phyloP scores from a whole-genome alignment of 2,797 vertebrate genomes.

The Paguma larvata region DNA sequence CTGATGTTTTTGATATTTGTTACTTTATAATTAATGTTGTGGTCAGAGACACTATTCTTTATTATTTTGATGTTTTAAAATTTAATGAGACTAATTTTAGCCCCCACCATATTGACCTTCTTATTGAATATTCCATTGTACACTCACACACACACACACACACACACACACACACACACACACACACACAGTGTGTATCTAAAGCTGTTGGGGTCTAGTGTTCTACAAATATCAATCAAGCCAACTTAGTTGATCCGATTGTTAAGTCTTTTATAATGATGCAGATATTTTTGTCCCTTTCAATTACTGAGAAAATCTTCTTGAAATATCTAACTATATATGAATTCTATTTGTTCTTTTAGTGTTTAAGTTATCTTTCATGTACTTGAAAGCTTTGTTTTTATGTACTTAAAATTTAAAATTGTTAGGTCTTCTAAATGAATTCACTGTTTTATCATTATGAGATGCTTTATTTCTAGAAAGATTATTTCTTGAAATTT shows the following conservation, averaged over 20 bases:
- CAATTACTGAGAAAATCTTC: neutral
- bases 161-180: too few species aligned
- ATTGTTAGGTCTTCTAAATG: neutral
- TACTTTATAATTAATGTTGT: neutral
- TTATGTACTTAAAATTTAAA: neutral
- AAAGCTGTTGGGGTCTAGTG: neutral
- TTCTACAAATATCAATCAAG: neutral
- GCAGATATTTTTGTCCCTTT: neutral
- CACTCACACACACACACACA: neutral
- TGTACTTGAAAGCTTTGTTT: neutral
- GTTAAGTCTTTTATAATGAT: neutral
- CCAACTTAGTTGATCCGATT: neutral
- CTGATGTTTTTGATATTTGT: neutral
- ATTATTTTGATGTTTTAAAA: neutral
- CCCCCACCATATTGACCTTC: neutral
- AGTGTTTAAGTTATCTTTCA: neutral
- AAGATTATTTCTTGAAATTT: neutral
- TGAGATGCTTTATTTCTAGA: neutral
- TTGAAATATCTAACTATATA: neutral
- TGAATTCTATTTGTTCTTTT: neutral
- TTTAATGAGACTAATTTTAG: neutral
- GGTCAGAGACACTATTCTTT: neutral
- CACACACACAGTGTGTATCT: neutral
- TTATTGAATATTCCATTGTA: neutral
- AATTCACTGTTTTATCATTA: neutral